These are phyloP conservation scores for Octopus bimaculoides DNA, from an alignment of 1,140 invertebrate species.

Conservation along the genomic window DNA sequence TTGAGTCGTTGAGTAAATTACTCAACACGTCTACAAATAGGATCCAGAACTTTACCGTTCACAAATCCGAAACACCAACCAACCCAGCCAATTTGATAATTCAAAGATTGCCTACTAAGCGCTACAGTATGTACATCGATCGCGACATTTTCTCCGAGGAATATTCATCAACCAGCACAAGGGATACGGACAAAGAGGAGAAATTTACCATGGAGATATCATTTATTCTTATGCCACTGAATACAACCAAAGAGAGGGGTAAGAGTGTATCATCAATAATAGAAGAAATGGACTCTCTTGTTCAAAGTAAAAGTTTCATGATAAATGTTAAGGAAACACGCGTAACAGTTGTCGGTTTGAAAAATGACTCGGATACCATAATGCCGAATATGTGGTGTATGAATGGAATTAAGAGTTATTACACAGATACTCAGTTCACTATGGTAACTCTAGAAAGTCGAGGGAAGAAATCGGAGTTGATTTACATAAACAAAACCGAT, in stretches of 20 bases:
- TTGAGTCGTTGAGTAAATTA: conserved; percentile 22
- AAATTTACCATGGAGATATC: conserved; percentile 19
- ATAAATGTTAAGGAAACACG: conserved; percentile 38
- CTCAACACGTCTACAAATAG: conserved; percentile 39
- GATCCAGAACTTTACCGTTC: conserved; percentile 39
- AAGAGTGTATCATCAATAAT: conserved; percentile 23
- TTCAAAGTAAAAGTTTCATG: conserved; percentile 31
- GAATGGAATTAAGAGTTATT: conserved; percentile 22
- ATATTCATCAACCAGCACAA: not conserved
- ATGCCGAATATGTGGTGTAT: conserved; percentile 31
- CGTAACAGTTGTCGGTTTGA: conserved; percentile 29
- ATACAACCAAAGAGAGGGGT: conserved; percentile 19
- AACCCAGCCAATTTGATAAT: not conserved
- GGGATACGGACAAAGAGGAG: not conserved
- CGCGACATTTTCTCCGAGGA: not conserved
- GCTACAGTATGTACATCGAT: not conserved
- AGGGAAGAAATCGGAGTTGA: conserved; percentile 19
- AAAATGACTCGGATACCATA: conserved; percentile 17
- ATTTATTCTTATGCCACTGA: conserved; percentile 32
- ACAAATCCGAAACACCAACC: conserved; percentile 20
- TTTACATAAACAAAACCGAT: conserved; percentile 41
- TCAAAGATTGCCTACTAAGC: not conserved
- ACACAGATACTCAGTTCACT: conserved; percentile 28
- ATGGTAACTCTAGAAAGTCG: conserved; percentile 17
- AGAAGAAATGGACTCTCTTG: conserved; percentile 30